Conservation (phyloP, 2,113 vertebrate species). For the Bathybates hornii region DNA sequence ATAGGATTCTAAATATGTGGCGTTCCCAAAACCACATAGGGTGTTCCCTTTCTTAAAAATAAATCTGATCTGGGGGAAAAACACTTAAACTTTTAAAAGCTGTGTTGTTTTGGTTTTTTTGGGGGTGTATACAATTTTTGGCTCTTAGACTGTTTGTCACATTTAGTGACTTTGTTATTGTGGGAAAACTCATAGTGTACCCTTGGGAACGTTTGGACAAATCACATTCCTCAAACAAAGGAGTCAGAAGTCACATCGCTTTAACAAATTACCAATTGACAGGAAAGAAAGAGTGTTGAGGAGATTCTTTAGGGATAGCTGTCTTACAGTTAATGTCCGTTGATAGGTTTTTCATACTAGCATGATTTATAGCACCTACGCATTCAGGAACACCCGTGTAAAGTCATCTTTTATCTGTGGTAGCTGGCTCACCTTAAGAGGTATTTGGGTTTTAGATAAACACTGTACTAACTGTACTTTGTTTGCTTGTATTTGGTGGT, state of each 20-base stretch:
- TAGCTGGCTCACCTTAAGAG: not conserved
- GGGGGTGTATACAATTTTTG: rapidly evolving
- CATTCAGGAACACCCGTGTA: not conserved
- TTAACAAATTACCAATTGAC: rapidly evolving
- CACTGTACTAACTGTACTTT: not conserved
- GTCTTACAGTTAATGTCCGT: not conserved
- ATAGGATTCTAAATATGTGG: not conserved
- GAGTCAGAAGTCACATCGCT: not conserved
- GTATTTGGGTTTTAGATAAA: rapidly evolving
- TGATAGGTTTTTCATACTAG: not conserved
- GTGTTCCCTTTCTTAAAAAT: not conserved
- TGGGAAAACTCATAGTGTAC: not conserved
- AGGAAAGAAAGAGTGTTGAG: rapidly evolving
- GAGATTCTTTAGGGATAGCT: not conserved
- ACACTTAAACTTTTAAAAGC: not conserved
- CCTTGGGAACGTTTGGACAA: not conserved
- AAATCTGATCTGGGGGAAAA: rapidly evolving
- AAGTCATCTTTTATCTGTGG: not conserved
- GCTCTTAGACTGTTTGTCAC: not conserved
- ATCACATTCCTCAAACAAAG: not conserved
- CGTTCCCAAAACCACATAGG: rapidly evolving
- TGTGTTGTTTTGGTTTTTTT: rapidly evolving
- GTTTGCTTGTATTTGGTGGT: not conserved
- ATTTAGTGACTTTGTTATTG: not conserved
- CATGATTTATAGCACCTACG: rapidly evolving